Base-by-base conservation (phyloP, 2,888 invertebrate genomes). In the Platycheirus rosarum region DNA sequence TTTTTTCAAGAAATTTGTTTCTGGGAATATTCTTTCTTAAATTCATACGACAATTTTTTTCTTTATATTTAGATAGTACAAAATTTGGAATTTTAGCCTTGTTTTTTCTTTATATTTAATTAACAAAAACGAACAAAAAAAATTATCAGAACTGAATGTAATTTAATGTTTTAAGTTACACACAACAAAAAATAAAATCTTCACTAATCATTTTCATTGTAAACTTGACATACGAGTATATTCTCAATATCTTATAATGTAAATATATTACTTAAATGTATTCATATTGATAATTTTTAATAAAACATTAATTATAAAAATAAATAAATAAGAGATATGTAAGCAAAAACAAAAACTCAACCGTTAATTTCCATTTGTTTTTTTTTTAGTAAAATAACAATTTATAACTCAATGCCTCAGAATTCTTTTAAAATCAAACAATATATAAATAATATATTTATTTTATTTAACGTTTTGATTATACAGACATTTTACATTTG, bases 61-160 rank as follows among this genome's bases (percentile, higher is more conserved):
- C 57, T 63, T 20, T 16, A 49, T 46, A 40, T 51, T 73, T 80
- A 80, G 80, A 80, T 76, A 80, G 80, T 76, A 75, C 76, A 80
- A 80, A 80, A 62, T 70, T 66, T 51, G 16, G 18, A 16, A 40
- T 53, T 5, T 48, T 32, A 40, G 23, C 16, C 37, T 49, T 20
- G 20, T 51, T 16, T 48, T 74, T 26, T 20, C 8, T 42, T 32
- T 53, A 26, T 49, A 29, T 18, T 69, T 60, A 4, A 40, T 18
- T 26, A 6, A 35, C 9, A 46, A 18, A 46, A 9, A 35, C 16
- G 14, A 73, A 65, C 20, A n/a, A 55, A 44, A 9, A 51, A 35
- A 55, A 18, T 7, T 14, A 44, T 65, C 35, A 53, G 51, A 60
- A 68, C 40, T 55, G 53, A 62, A 55, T 78, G 46, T 16, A 46